Evolutionary conservation across 1,140 invertebrate species (phyloP).

Genomic region (Samia ricini): DNA sequence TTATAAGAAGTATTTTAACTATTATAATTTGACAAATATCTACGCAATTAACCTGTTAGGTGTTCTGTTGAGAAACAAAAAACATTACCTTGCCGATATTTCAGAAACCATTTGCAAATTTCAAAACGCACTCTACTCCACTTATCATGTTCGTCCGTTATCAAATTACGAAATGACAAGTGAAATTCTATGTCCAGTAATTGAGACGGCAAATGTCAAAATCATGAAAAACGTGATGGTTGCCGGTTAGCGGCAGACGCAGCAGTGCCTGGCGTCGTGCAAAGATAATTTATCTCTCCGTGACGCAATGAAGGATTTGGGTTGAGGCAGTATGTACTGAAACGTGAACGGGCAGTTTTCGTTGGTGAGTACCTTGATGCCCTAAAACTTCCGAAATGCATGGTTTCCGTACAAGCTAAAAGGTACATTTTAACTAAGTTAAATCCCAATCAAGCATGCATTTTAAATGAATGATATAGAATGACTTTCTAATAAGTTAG

Average conservation of each 20-base stretch:
- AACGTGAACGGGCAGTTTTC: neutral
- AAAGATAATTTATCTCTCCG: neutral
- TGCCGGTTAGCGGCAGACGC: neutral
- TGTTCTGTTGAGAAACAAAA: neutral
- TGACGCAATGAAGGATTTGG: constrained; percentile 3
- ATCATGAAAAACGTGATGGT: constrained; percentile 11
- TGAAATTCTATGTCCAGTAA: constrained; percentile 8
- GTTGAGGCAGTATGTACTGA: constrained; percentile 8
- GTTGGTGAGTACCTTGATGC: neutral
- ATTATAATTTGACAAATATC: too few species aligned
- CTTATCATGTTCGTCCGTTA: neutral
- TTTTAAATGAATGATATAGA: too few species aligned
- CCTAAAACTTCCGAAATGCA: neutral
- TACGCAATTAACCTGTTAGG: too few species aligned
- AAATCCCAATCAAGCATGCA: too few species aligned
- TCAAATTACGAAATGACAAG: neutral
- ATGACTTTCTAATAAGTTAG: too few species aligned
- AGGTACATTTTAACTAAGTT: neutral
- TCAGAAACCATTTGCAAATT: neutral
- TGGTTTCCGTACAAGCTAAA: neutral
- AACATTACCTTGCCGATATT: neutral
- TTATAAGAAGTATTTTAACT: too few species aligned
- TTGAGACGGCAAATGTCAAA: constrained; percentile 8
- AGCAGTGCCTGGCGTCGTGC: neutral
- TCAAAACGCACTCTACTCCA: neutral